These are phyloP conservation scores for Rhinichthys klamathensis DNA, from an alignment of 2,113 vertebrate genomes.

Conservation along the genomic window DNA sequence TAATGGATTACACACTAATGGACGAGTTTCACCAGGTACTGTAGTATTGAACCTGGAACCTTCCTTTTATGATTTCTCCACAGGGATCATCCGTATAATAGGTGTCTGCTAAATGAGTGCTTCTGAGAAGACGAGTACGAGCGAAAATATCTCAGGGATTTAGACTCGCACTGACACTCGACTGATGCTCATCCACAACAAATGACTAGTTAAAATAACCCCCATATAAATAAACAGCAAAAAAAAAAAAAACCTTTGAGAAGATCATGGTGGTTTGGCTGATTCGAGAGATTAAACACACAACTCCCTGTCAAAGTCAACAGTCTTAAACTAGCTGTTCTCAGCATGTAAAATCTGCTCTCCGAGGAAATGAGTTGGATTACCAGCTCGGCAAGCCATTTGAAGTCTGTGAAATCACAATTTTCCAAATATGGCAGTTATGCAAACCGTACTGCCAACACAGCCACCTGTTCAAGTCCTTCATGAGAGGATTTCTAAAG, in stretches of 20 bases:
- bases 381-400: neutral
- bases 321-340: conserved; percentile 12
- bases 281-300: conserved; percentile 18
- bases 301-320: neutral
- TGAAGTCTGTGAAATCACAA: conserved; percentile 23
- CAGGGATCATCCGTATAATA: neutral
- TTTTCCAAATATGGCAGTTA: neutral
- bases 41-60: neutral
- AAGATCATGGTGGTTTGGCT: neutral
- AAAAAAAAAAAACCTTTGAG: neutral
- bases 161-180: neutral
- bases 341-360: neutral
- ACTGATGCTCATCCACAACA: neutral
- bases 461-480: conserved; percentile 22
- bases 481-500: neutral
- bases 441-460: neutral
- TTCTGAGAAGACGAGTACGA: neutral
- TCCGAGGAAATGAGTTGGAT: neutral
- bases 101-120: neutral
- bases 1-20: too few relatives aligned
- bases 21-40: too few relatives aligned
- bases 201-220: neutral
- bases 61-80: neutral
- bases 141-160: neutral
- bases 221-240: neutral